Base-by-base conservation (phyloP, 2,888 invertebrate genomes). In the Cotesia congregata region DNA sequence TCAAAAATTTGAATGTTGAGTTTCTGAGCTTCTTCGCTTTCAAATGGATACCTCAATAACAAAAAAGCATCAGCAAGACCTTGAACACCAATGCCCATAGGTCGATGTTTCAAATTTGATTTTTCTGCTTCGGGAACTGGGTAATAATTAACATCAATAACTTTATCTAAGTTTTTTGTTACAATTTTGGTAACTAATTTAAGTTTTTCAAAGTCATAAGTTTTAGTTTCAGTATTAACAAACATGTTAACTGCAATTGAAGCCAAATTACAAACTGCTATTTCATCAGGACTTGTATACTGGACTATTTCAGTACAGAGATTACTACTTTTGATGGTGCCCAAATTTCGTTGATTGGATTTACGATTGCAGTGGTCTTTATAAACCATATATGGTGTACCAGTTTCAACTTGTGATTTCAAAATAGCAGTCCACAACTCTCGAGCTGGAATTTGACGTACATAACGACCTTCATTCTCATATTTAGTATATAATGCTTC, bases 291-390 rank as follows among this genome's bases (percentile, higher is more conserved):
- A 12, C 96, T 93, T 1, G 96, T 97, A 89, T 98, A 99, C 89
- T 99, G 96, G 0, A 99, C 94, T 82, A 99, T 97, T 92, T 99
- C 99, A 0, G 99, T 99, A 88, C 99, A 99, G 60, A 99, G 91
- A 90, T 99, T 99, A 84, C 98, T 97, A 90, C 98, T 97, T 90
- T 98, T 98, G 82, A 99, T 99, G 0, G 99, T 99, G 12, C 99
- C 99, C 77, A 99, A 91, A 90, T 99, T 98, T 89, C 99, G 95
- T 86, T 99, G 99, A 90, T 99, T 99, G 78, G 97, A 97, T 90
- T 99, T 99, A 0, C 95, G 91, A 88, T 99, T 99, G 87, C 99
- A 98, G 3, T 97, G 93, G 90, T 99, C 99, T 90, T 97, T 97
- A 87, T 97, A 97, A 0, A 97, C 90, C 97, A 99, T 98, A 89